Evolutionary conservation across 2,888 invertebrate species (phyloP), one percentile per base, ranked within the genome.

Genomic region (Tenodera sinensis): DNA sequence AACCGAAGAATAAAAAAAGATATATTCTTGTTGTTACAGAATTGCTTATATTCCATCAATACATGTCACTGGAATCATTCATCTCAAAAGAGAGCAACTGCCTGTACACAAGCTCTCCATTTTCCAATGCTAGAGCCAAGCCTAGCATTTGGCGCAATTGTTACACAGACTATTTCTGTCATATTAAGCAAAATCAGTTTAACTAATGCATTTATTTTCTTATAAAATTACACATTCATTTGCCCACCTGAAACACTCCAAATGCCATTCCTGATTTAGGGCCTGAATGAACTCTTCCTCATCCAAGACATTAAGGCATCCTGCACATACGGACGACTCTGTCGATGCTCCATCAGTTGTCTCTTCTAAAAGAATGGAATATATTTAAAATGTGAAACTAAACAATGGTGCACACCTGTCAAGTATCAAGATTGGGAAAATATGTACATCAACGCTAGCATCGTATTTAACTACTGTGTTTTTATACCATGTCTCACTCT

Each of bases 241-340:
- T 89, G 91, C 92, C 93, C 94, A 97, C 97, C 97, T 95, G 93
- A 98, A 98, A 93, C 98, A 98, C 93, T 98, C 98, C 93, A 96
- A 95, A 93, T 98, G 98, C 97, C 98, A 98, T 93, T 97, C 96
- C 93, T 97, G 97, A 91, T 96, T 96, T 91, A 98, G 94, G 20
- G 98, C 97, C 90, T 96, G 96, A 90, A 98, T 95, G 92, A 96
- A 97, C 92, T 97, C 97, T 91, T 96, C 96, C 91, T 96, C 96
- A 27, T 96, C 96, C 83, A 97, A 95, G 87, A 95, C 94, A 92
- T 97, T 97, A 91, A 97, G 93, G 93, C 97, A 97, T 88, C 97
- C 96, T 34, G 97, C 96, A 93, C 97, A 97, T 89, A 94, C 89
- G 30, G 89, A 87, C 28, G 87, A 87, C 30, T 87, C 87, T 25